phyloP scores from a whole-genome alignment of 2,797 vertebrate species.

The Chelon labrosus region DNA sequence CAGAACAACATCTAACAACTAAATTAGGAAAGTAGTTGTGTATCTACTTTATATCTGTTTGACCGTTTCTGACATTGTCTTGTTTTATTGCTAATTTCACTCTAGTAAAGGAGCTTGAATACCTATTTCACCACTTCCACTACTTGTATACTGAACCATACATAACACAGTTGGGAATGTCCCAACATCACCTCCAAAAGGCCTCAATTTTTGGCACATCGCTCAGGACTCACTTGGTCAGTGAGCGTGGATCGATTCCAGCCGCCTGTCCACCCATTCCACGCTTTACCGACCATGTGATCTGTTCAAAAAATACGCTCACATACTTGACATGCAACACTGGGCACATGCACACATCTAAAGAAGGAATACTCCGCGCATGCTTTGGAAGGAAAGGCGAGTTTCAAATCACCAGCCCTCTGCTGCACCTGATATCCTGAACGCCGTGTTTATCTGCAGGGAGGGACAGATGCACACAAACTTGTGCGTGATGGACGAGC shows the following conservation, averaged over 20 bases:
- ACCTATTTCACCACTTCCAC: background rate
- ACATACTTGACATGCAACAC: slow-evolving; percentile 47
- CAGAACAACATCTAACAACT: background rate
- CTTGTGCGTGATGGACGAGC: slow-evolving; percentile 23
- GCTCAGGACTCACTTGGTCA: slow-evolving; percentile 63
- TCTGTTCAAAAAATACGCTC: slow-evolving; percentile 65
- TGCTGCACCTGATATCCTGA: slow-evolving; percentile 38
- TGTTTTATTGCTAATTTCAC: background rate
- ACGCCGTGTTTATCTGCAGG: slow-evolving; percentile 32
- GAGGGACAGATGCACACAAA: slow-evolving; percentile 37
- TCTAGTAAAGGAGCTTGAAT: background rate
- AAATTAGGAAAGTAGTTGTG: background rate
- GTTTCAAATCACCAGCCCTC: slow-evolving; percentile 24
- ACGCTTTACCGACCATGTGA: slow-evolving; percentile 86
- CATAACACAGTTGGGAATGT: slow-evolving; percentile 1
- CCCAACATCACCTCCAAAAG: slow-evolving; percentile 1
- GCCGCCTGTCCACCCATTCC: slow-evolving; percentile 68
- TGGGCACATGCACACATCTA: slow-evolving; percentile 25
- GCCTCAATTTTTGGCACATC: slow-evolving; percentile 49
- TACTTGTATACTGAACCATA: background rate
- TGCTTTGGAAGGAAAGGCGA: slow-evolving; percentile 23
- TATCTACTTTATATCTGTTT: too few relatives aligned
- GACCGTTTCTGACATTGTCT: background rate
- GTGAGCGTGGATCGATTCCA: slow-evolving; percentile 73
- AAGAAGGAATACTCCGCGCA: slow-evolving; percentile 18